Evolutionary conservation across 2,888 invertebrate species (phyloP).

Genomic region (Drosophila meridiana): DNA sequence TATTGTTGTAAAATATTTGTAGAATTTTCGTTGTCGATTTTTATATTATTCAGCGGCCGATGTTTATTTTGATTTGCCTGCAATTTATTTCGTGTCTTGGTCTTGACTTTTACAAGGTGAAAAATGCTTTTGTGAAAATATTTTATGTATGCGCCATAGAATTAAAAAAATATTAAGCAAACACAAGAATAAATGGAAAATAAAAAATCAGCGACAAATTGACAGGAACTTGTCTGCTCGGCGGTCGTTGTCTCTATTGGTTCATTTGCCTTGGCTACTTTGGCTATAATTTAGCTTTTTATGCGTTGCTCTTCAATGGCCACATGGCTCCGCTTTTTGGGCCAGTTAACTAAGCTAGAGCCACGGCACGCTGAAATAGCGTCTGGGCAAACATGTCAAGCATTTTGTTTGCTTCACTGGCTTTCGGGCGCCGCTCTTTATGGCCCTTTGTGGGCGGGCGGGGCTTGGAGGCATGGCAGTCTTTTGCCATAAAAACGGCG

Average conservation of each 20-base stretch:
- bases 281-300: conserved; percentile 61
- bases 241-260: conserved; percentile 54
- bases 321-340: conserved; percentile 26
- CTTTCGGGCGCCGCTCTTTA: conserved; percentile 51
- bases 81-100: conserved; percentile 30
- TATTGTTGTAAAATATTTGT: conserved; percentile 73
- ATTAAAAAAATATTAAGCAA: conserved; percentile 40
- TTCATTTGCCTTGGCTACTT: conserved; percentile 57
- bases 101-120: conserved; percentile 75
- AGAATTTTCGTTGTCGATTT: conserved; percentile 59
- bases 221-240: conserved; percentile 48
- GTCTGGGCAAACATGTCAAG: conserved; percentile 77
- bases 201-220: conserved; percentile 33
- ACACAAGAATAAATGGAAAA: background rate
- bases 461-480: conserved; percentile 1
- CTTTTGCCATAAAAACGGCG: conserved; percentile 53
- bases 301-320: conserved; percentile 56
- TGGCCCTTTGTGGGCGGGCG: conserved; percentile 36
- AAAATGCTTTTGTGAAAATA: conserved; percentile 30
- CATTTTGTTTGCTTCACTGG: conserved; percentile 72
- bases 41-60: conserved; percentile 44
- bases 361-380: conserved; percentile 31
- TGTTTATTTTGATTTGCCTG: conserved; percentile 70
- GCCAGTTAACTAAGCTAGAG: conserved; percentile 60
- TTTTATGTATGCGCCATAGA: conserved; percentile 37